These are phyloP conservation scores for Eulemur rufifrons DNA, from an alignment of 2,113 vertebrate genomes.

Conservation along the genomic window DNA sequence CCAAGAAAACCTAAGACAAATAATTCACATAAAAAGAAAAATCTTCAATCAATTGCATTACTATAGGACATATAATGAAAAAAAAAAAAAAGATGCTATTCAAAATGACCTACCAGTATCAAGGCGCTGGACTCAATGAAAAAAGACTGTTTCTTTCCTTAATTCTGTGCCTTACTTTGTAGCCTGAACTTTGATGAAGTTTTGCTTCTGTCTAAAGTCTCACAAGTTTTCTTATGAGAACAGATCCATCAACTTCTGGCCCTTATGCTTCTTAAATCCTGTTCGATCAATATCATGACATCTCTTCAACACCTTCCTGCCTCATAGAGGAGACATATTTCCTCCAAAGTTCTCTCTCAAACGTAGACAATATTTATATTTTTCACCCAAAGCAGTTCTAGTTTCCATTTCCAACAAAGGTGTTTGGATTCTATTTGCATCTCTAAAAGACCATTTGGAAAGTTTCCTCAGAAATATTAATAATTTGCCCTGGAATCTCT, in stretches of 20 bases:
- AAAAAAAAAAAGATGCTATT: not conserved
- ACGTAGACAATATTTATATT: not conserved
- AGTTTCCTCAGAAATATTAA: not conserved
- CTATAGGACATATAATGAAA: not conserved
- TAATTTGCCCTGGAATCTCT: not conserved
- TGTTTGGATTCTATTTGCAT: not conserved
- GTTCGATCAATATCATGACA: not conserved
- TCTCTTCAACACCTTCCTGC: not conserved
- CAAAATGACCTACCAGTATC: not conserved
- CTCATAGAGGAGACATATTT: not conserved
- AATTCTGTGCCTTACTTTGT: not conserved
- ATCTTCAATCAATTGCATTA: not conserved
- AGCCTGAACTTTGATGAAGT: constrained; percentile 18
- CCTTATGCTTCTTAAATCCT: constrained; percentile 12
- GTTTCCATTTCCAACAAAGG: not conserved
- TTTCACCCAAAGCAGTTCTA: not conserved
- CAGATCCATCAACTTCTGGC: not conserved
- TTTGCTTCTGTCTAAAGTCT: constrained; percentile 11
- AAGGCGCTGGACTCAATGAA: not conserved
- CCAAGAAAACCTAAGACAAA: not conserved
- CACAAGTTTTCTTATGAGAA: not conserved
- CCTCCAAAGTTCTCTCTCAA: not conserved
- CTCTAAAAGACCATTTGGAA: not conserved
- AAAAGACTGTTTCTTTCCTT: not conserved
- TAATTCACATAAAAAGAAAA: not conserved